Base-by-base conservation (phyloP, 2,888 invertebrate species). In the Cabera pusaria region DNA sequence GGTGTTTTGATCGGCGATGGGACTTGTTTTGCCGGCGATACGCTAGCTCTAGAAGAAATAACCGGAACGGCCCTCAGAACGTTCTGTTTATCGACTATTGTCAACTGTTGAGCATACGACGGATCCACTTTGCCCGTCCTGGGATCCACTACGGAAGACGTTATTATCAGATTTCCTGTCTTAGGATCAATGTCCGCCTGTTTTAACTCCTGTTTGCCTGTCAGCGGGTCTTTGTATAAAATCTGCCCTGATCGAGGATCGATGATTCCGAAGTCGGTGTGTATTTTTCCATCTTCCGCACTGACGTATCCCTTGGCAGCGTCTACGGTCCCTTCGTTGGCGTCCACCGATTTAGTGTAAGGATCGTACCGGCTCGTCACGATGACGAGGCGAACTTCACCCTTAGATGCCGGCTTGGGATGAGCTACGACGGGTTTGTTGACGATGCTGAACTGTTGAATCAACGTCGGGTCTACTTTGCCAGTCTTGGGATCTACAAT, bases 201-300 rank as follows among this genome's bases (percentile, higher is more conserved):
- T 45, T 92, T 91, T 3, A 92, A 73, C 56, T 92, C 92, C 52
- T 92, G 92, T 59, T 92, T 91, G 11, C 92, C 91, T 25, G 91
- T 91, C 3, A 84, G 54, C 3, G 91, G 91, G 61, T 92, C 92
- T 22, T 90, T 93, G 32, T 92, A 87, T 45, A 78, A 81, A 63
- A 80, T 88, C 51, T 90, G 88, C 2, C 93, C 92, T 2, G 91
- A 92, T 71, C 93, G 79, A 1, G 87, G 85, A 55, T 92, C 92
- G 22, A 91, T 91, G 9, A 86, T 87, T 19, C 91, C 91, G 44
- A 91, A 91, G 49, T 91, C 91, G 1, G 90, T 86, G 52, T 92
- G 91, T 43, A 91, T 90, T 63, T 87, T 90, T 16, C 91, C 91
- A 45, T 88, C 87, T 68, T 87, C 87, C 27, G 77, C 72, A 42